phyloP scores from a whole-genome alignment of 2,888 invertebrate species.

The Glyphotaelius pellucidus region DNA sequence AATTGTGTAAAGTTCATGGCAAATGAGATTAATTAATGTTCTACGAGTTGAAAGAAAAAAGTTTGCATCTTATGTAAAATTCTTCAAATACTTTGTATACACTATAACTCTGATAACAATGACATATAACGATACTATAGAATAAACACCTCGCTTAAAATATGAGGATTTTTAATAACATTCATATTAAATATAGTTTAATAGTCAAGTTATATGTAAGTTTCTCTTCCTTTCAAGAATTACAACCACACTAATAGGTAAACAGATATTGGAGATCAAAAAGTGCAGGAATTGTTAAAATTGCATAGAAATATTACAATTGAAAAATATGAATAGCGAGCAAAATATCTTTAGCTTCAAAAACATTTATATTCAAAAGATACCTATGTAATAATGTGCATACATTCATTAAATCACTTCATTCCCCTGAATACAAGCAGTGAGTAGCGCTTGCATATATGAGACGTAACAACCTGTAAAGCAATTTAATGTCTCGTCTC shows the following conservation, averaged over 20 bases:
- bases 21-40: background rate
- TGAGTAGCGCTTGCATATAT: background rate
- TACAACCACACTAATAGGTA: constrained; percentile 25
- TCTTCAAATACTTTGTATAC: constrained; percentile 43
- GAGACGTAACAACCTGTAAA: background rate
- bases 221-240: constrained; percentile 12
- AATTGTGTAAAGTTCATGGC: background rate
- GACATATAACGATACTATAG: constrained; percentile 52
- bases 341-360: constrained; percentile 40
- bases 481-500: no score
- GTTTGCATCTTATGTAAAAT: constrained; percentile 19
- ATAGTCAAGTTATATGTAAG: background rate
- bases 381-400: constrained; percentile 28
- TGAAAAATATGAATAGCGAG: constrained; percentile 37
- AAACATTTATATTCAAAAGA: constrained; percentile 27
- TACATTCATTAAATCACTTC: background rate
- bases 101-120: constrained; percentile 53
- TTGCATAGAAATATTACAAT: constrained; percentile 41
- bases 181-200: constrained; percentile 50
- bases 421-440: background rate
- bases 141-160: constrained; percentile 52
- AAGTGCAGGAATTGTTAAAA: constrained; percentile 37
- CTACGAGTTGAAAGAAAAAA: constrained; percentile 6
- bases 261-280: constrained; percentile 43
- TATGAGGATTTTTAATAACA: constrained; percentile 54